Evolutionary conservation across 2,113 vertebrate species (phyloP).

Genomic region (Rhadina sibilatrix): DNA sequence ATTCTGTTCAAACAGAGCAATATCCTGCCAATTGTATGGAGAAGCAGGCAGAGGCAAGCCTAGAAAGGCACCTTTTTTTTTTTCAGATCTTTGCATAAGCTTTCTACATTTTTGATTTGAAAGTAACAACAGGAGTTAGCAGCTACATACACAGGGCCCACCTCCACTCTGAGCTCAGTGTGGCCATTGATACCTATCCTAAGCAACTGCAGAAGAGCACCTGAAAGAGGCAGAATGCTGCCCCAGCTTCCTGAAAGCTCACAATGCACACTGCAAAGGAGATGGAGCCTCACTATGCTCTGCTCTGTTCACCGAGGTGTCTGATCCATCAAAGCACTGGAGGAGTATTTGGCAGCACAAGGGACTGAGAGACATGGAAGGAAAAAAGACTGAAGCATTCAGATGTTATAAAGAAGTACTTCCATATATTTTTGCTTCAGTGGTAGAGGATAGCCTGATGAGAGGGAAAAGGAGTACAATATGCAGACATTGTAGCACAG

Average conservation of each 20-base stretch:
- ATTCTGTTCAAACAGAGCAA: background rate
- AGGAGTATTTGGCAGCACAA: background rate
- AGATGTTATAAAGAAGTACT: background rate
- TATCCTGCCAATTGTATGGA: background rate
- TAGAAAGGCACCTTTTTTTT: background rate
- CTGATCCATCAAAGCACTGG: background rate
- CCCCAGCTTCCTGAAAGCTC: background rate
- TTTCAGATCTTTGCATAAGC: background rate
- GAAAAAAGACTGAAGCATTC: background rate
- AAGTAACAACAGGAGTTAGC: background rate
- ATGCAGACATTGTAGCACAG: background rate
- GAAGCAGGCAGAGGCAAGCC: background rate
- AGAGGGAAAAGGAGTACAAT: background rate
- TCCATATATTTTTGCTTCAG: background rate
- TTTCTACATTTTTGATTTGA: background rate
- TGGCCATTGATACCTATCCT: background rate
- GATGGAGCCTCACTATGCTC: background rate
- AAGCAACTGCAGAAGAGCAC: background rate
- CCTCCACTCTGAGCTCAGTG: background rate
- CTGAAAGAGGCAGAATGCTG: background rate
- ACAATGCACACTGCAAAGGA: accelerated
- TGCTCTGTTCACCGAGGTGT: accelerated
- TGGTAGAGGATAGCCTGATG: background rate
- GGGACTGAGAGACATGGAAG: background rate
- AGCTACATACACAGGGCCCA: background rate